Percentiles rank a stretch among this genome's conserved stretches.
Conservation (phyloP, 2,888 invertebrate genomes). For the Saturnia japonica region DNA sequence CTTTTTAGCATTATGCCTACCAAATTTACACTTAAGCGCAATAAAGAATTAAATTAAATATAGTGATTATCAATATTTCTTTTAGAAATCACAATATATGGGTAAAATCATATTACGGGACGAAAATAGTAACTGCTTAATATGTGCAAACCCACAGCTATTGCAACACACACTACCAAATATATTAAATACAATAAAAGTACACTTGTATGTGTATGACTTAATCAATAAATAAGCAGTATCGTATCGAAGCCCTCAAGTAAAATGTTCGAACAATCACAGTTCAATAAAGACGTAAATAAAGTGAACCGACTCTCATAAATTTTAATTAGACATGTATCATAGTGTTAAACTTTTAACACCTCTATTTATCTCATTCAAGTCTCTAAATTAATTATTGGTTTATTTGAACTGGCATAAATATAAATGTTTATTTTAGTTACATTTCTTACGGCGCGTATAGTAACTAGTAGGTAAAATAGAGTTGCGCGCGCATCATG, state of each 20-base stretch:
- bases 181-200: neutral
- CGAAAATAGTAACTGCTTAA: too few species aligned
- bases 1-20: too few species aligned
- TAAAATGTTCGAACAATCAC: neutral
- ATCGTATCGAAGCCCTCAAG: neutral
- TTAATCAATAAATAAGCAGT: neutral
- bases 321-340: constrained; percentile 11
- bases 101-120: too few species aligned
- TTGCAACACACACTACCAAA: neutral
- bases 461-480: neutral
- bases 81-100: too few species aligned
- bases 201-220: neutral
- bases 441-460: neutral
- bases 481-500: too few species aligned
- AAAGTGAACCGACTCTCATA: neutral
- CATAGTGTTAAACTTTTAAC: neutral
- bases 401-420: constrained; percentile 1
- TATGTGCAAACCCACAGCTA: too few species aligned
- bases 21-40: too few species aligned
- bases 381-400: neutral
- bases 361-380: neutral
- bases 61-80: too few species aligned
- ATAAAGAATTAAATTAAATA: too few species aligned
- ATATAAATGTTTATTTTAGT: neutral
- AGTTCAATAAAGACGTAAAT: constrained; percentile 3